phyloP scores from a whole-genome alignment of 1,140 invertebrate genomes.

The Aphelenchoides besseyi region DNA sequence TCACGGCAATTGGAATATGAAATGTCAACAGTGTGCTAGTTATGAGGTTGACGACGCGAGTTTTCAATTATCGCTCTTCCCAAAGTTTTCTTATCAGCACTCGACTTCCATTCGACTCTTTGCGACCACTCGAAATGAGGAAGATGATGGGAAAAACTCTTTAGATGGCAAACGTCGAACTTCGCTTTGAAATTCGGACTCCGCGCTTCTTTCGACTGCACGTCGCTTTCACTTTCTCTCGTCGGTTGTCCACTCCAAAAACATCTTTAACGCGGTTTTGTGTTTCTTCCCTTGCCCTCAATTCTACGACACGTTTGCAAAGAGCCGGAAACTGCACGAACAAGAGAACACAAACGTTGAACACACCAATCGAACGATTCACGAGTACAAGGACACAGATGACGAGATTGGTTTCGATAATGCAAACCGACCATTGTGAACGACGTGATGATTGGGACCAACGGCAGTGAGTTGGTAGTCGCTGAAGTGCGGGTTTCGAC shows the following conservation, averaged over 20 bases:
- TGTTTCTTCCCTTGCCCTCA: background rate
- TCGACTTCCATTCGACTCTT: too few species aligned
- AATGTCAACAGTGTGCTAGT: too few species aligned
- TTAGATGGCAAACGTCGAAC: background rate
- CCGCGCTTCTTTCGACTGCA: background rate
- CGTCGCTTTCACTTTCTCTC: background rate
- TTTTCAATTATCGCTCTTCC: too few species aligned
- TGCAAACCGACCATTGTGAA: constrained; percentile 20
- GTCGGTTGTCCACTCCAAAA: background rate
- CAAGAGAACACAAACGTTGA: background rate
- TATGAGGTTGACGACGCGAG: too few species aligned
- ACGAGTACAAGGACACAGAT: background rate
- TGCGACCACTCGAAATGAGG: too few species aligned
- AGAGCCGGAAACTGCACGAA: too few species aligned
- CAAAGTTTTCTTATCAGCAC: too few species aligned
- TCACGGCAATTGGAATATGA: too few species aligned
- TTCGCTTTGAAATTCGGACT: background rate
- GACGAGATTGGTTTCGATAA: background rate
- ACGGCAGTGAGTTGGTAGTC: constrained; percentile 15
- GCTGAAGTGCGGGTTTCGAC: constrained; percentile 16
- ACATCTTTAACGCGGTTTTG: background rate
- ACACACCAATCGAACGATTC: background rate
- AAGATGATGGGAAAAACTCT: background rate
- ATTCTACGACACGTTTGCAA: too few species aligned
- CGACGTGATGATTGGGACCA: constrained; percentile 19